These are phyloP conservation scores for Phortica variegata DNA, from an alignment of 1,140 invertebrate genomes.

Conservation along the genomic window DNA sequence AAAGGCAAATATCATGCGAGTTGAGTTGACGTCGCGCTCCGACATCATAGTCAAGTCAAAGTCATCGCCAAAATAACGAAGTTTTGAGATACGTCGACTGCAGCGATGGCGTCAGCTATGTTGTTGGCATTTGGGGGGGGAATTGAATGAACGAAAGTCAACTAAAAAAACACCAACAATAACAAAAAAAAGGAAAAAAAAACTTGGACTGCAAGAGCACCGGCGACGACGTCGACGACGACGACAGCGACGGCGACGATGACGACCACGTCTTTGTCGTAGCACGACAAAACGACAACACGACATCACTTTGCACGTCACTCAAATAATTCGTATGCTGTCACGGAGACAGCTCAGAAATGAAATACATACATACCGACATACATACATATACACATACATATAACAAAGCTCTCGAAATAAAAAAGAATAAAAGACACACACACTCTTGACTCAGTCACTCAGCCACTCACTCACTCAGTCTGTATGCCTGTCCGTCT, in stretches of 20 bases:
- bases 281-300: constrained; percentile 43
- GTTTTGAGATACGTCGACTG: no score
- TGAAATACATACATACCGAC: constrained; percentile 42
- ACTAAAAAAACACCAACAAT: no score
- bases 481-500: constrained; percentile 12
- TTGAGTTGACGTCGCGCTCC: constrained; percentile 45
- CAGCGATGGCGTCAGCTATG: no score
- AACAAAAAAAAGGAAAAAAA: no score
- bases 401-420: constrained; percentile 41
- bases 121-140: no score
- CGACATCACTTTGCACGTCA: constrained; percentile 55
- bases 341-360: constrained; percentile 49
- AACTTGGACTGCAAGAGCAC: no score
- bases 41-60: constrained; percentile 33
- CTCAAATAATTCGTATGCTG: constrained; percentile 47
- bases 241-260: constrained; percentile 6
- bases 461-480: constrained; percentile 7
- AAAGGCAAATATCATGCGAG: no score
- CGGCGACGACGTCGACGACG: constrained; percentile 1
- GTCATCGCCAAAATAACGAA: constrained; percentile 15
- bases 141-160: no score
- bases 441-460: constrained; percentile 6
- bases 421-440: constrained; percentile 42
- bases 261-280: constrained; percentile 7
- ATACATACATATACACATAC: background rate